Percentiles rank a stretch among this genome's conserved stretches.
Conservation (phyloP, 1,140 invertebrate genomes). For the Formica selysi region DNA sequence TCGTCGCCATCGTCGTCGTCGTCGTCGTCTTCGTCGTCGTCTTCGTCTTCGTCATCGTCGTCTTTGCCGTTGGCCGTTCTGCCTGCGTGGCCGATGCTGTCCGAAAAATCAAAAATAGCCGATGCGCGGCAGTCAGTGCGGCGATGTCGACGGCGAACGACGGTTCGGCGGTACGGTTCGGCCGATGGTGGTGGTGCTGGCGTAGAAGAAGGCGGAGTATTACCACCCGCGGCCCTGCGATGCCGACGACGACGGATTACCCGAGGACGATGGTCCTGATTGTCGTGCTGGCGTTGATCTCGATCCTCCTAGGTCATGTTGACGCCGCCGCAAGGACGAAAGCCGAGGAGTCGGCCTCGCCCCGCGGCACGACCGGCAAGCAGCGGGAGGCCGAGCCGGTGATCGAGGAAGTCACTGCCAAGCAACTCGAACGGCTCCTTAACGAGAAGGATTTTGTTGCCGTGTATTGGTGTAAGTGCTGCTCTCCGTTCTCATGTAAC, state of each 20-base stretch:
- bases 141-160: constrained; percentile 87
- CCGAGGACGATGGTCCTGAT: constrained; percentile 68
- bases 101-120: constrained; percentile 82
- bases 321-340: constrained; percentile 70
- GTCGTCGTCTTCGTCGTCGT: constrained; percentile 16
- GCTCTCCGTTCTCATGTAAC: neutral
- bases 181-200: constrained; percentile 81
- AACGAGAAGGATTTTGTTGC: constrained; percentile 97
- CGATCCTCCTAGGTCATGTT: constrained; percentile 64
- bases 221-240: constrained; percentile 65
- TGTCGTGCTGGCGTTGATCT: constrained; percentile 64
- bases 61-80: constrained; percentile 25
- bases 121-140: constrained; percentile 83
- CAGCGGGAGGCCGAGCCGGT: constrained; percentile 89
- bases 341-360: constrained; percentile 78
- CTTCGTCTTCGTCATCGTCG: constrained; percentile 4
- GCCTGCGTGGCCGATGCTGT: constrained; percentile 63
- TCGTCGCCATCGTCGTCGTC: constrained; percentile 43
- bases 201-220: constrained; percentile 75
- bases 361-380: constrained; percentile 80
- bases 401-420: constrained; percentile 96
- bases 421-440: constrained; percentile 95
- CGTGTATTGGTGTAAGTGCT: constrained; percentile 97
- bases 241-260: constrained; percentile 60
- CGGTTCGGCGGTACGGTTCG: constrained; percentile 83